Conservation (phyloP, 2,888 invertebrate genomes). For the Polydrusus tereticollis region DNA sequence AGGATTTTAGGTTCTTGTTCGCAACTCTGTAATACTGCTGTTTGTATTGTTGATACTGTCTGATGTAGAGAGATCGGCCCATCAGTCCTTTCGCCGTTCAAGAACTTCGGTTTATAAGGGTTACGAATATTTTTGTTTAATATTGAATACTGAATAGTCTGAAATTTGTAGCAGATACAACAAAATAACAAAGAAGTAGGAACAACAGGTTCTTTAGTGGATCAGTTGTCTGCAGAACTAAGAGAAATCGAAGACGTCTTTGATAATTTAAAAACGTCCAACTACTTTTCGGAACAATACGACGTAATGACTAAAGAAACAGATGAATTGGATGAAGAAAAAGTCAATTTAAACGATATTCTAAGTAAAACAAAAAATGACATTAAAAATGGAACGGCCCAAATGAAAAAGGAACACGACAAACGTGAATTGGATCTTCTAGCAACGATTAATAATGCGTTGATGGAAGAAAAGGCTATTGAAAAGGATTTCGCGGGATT, state of each 20-base stretch:
- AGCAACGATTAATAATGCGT: background rate
- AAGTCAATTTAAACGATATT: background rate
- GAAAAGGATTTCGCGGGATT: background rate
- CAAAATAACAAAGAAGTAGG: conserved; percentile 3
- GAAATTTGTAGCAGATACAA: background rate
- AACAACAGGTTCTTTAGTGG: background rate
- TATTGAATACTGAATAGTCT: background rate
- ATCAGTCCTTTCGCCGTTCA: background rate
- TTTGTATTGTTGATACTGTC: too few species aligned
- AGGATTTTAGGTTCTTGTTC: too few species aligned
- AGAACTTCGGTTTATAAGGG: background rate
- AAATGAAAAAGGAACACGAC: background rate
- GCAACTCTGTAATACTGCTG: too few species aligned
- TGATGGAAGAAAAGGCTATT: background rate
- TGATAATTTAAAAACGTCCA: background rate
- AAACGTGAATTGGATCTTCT: background rate
- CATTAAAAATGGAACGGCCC: background rate
- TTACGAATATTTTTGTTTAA: background rate
- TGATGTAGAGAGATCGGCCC: too few species aligned
- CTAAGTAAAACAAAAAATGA: background rate
- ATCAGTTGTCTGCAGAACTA: conserved; percentile 7
- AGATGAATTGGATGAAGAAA: background rate
- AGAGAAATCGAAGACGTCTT: background rate
- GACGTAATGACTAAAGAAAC: background rate
- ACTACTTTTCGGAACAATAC: background rate